phyloP scores from a whole-genome alignment of 2,797 vertebrate genomes.

The Schizothorax lantsangensis region DNA sequence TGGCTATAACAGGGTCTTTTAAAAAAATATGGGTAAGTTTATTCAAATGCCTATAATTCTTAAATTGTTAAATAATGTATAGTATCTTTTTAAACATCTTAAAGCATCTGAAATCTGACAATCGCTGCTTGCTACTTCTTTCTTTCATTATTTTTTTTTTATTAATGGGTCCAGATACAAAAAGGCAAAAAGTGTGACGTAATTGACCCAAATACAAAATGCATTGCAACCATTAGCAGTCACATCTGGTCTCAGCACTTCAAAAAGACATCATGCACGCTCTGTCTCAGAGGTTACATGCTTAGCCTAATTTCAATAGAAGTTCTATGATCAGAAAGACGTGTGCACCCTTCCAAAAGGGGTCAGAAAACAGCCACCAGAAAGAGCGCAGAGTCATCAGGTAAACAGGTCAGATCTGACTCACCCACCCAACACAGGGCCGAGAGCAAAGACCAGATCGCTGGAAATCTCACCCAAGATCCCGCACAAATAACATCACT shows the following conservation, averaged over 20 bases:
- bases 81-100: not conserved
- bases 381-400: conserved; percentile 56
- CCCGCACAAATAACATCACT: not conserved
- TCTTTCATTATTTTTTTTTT: not conserved
- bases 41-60: not conserved
- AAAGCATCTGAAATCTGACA: not conserved
- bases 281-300: conserved; percentile 60
- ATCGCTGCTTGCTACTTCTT: not conserved
- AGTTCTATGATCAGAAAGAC: conserved; percentile 64
- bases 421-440: not conserved
- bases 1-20: not conserved
- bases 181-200: not conserved
- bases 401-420: conserved; percentile 60
- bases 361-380: conserved; percentile 69
- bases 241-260: conserved; percentile 54
- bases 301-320: conserved; percentile 56
- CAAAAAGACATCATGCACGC: conserved; percentile 3
- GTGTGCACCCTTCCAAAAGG: conserved; percentile 73
- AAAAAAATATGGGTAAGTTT: not conserved
- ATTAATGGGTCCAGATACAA: too few relatives aligned
- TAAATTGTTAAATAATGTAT: not conserved
- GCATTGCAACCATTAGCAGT: not conserved
- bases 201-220: conserved; percentile 6
- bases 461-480: conserved; percentile 11
- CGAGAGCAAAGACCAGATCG: not conserved